phyloP scores from a whole-genome alignment of 2,113 vertebrate genomes.

The Alethe castanea region DNA sequence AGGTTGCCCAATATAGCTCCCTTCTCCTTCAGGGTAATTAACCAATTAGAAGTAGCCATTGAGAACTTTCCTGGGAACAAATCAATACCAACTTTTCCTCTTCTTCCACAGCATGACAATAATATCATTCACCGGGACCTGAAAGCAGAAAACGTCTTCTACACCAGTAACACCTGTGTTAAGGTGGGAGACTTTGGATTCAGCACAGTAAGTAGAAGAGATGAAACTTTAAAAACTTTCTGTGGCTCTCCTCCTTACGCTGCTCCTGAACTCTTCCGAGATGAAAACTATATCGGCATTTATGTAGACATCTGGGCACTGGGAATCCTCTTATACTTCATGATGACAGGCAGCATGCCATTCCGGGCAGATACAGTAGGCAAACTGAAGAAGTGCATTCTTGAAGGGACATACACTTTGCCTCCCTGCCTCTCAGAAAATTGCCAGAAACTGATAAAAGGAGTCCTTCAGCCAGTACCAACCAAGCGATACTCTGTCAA shows the following conservation, averaged over 20 bases:
- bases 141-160: conserved; percentile 97
- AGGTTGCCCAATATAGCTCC: background rate
- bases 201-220: conserved; percentile 87
- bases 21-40: background rate
- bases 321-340: conserved; percentile 93
- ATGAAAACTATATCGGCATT: conserved; percentile 87
- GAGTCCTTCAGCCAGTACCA: conserved; percentile 85
- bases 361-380: conserved; percentile 94
- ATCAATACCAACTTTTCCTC: background rate
- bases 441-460: conserved; percentile 85
- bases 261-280: conserved; percentile 91
- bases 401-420: conserved; percentile 83
- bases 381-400: conserved; percentile 93
- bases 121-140: conserved; percentile 94
- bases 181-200: conserved; percentile 99
- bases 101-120: conserved; percentile 86
- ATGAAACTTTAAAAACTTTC: conserved; percentile 92
- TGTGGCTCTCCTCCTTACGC: conserved; percentile 97
- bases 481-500: conserved; percentile 82
- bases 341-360: conserved; percentile 89
- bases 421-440: conserved; percentile 82
- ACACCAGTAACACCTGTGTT: conserved; percentile 86
- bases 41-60: background rate
- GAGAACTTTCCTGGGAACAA: background rate
- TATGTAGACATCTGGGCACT: conserved; percentile 94